phyloP scores from a whole-genome alignment of 1,140 invertebrate species.

The Hyposmocoma kahamanoa region DNA sequence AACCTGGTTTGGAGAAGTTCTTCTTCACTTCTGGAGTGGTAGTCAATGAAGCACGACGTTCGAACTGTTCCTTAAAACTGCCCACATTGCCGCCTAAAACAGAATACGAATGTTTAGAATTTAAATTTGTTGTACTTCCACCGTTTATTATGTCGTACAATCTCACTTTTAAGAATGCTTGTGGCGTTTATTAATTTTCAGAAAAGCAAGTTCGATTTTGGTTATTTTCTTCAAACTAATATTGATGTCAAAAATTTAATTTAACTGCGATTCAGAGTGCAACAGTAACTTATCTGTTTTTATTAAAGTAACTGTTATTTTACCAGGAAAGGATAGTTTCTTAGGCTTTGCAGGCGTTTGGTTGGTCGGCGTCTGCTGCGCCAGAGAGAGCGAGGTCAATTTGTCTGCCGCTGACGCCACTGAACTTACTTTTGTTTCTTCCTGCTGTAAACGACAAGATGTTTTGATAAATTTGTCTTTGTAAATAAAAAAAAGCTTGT shows the following conservation, averaged over 20 bases:
- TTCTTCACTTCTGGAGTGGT: conserved; percentile 56
- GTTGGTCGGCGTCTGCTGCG: conserved; percentile 24
- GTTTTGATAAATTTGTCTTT: no score
- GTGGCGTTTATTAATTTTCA: no score
- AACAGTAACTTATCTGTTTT: no score
- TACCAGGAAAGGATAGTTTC: conserved; percentile 84
- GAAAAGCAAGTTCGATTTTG: no score
- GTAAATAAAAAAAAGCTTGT: no score
- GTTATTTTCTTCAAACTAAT: no score
- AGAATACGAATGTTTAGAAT: conserved; percentile 1
- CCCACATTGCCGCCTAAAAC: conserved; percentile 81
- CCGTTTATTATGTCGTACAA: no score
- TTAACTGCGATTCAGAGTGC: no score
- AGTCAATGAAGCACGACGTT: conserved; percentile 82
- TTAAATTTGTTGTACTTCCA: no score
- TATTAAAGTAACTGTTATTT: no score
- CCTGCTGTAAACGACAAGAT: conserved; percentile 12
- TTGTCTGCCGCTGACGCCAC: conserved; percentile 49
- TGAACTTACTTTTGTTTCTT: conserved; percentile 33
- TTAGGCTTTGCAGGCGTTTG: conserved; percentile 78
- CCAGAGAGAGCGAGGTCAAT: conserved; percentile 44
- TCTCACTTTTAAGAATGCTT: no score
- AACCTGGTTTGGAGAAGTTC: conserved; percentile 53
- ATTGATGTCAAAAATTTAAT: no score
- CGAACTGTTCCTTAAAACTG: conserved; percentile 88